phyloP scores from a whole-genome alignment of 2,888 invertebrate species.

The Lepetodrilus schrolli region DNA sequence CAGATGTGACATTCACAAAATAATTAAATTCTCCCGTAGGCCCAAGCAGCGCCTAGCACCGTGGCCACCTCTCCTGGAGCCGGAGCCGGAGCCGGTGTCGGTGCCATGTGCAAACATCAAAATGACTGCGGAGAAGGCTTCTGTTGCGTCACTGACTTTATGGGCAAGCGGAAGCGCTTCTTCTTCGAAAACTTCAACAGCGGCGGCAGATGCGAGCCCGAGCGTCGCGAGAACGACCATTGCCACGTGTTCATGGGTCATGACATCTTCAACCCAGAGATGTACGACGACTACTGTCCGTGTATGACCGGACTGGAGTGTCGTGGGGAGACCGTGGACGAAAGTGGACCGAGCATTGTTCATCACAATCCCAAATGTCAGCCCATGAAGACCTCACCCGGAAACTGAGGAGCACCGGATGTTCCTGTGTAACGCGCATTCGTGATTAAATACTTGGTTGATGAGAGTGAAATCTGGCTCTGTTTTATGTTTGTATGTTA shows the following conservation, averaged over 20 bases:
- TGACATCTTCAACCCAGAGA: conserved; percentile 46
- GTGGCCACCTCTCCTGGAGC: too few species aligned
- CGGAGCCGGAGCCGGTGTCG: background rate
- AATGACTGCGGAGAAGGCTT: conserved; percentile 43
- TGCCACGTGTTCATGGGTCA: conserved; percentile 43
- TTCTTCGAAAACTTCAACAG: conserved; percentile 38
- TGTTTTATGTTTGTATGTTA: too few species aligned
- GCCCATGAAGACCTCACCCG: too few species aligned
- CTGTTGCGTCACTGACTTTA: conserved; percentile 47
- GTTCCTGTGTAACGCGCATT: too few species aligned
- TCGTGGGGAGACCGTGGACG: conserved; percentile 49
- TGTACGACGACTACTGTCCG: conserved; percentile 49
- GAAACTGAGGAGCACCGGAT: too few species aligned
- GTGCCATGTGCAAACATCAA: background rate
- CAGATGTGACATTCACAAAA: too few species aligned
- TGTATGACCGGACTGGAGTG: conserved; percentile 48
- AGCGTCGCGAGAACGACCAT: conserved; percentile 41
- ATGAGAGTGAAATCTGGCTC: too few species aligned
- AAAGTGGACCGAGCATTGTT: conserved; percentile 41
- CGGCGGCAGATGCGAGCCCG: conserved; percentile 41
- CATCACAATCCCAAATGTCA: conserved; percentile 56
- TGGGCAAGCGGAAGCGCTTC: conserved; percentile 37
- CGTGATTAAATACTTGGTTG: too few species aligned
- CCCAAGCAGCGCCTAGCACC: too few species aligned
- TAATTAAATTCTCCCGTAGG: too few species aligned